Evolutionary conservation across 37 sponge, comb jelly and placozoan genomes (phyloP).

Genomic region (Tethya wilhelma): DNA sequence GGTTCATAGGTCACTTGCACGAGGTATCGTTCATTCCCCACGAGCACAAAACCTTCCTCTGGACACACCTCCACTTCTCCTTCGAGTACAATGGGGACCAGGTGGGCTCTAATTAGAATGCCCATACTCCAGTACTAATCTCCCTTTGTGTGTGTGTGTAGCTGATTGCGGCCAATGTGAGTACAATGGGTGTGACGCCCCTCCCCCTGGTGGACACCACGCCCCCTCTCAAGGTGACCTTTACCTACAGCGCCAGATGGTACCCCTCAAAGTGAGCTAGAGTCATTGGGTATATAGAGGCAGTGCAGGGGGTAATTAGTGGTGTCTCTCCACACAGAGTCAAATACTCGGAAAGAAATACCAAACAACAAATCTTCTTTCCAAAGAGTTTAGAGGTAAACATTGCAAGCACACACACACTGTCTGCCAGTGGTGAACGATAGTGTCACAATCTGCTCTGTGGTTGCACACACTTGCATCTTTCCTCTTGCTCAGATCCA

Average conservation of each 20-base stretch:
- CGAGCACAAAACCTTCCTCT: constrained; percentile 72
- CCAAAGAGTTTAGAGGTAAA: constrained; percentile 70
- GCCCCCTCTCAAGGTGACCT: constrained; percentile 74
- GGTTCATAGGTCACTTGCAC: constrained; percentile 92
- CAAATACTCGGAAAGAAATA: constrained; percentile 39
- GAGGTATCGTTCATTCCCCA: constrained; percentile 88
- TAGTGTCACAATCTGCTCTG: neutral
- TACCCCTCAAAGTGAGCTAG: constrained; percentile 57
- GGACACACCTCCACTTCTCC: constrained; percentile 87
- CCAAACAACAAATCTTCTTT: constrained; percentile 51
- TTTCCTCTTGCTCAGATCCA: constrained; percentile 72
- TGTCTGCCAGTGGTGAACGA: neutral
- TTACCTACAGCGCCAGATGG: constrained; percentile 85
- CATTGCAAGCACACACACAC: neutral
- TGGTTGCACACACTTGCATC: no score
- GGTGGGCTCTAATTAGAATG: constrained; percentile 14
- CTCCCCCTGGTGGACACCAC: constrained; percentile 66
- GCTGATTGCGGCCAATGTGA: constrained; percentile 85
- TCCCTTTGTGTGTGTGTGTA: constrained; percentile 18
- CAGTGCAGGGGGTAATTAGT: neutral
- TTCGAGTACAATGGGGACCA: constrained; percentile 82
- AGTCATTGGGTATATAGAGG: neutral
- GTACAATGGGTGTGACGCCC: constrained; percentile 66
- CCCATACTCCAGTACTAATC: neutral
- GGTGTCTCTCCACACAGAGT: constrained; percentile 5